These are phyloP conservation scores for Ladona fulva DNA, from an alignment of 1,140 invertebrate genomes.

Conservation along the genomic window DNA sequence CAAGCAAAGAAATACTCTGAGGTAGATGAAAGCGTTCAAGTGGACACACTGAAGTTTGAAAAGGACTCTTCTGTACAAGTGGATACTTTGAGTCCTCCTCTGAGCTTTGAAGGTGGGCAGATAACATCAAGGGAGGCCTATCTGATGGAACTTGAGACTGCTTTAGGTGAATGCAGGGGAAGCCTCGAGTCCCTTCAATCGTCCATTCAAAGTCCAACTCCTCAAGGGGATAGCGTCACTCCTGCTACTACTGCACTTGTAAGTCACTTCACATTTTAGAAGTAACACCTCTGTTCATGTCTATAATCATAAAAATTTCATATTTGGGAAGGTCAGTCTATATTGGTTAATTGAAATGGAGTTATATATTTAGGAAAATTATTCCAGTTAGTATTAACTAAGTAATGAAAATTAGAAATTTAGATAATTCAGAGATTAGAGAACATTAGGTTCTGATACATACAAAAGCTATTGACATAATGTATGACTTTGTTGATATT, in stretches of 20 bases:
- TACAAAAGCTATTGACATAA: no score
- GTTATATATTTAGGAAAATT: no score
- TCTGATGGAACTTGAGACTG: conserved; percentile 56
- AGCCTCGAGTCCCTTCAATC: conserved; percentile 46
- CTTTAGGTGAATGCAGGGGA: conserved; percentile 49
- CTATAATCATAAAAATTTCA: no score
- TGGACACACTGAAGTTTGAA: conserved; percentile 64
- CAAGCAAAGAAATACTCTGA: background rate
- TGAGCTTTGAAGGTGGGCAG: conserved; percentile 35
- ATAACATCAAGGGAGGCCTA: conserved; percentile 73
- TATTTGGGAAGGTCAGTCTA: no score
- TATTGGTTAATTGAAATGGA: no score
- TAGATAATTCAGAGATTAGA: no score
- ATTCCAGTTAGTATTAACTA: no score
- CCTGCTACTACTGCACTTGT: conserved; percentile 44
- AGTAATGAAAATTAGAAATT: no score
- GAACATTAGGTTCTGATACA: no score
- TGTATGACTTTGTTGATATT: no score
- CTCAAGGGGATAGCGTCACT: conserved; percentile 42
- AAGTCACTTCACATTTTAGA: conserved; percentile 23
- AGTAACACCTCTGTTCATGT: no score
- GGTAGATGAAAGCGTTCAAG: conserved; percentile 37
- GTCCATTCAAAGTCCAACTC: conserved; percentile 41
- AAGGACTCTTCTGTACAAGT: conserved; percentile 67
- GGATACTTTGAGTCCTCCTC: conserved; percentile 52